Evolutionary conservation across 2,113 vertebrate genomes (phyloP).

Genomic region (Pterocles gutturalis): DNA sequence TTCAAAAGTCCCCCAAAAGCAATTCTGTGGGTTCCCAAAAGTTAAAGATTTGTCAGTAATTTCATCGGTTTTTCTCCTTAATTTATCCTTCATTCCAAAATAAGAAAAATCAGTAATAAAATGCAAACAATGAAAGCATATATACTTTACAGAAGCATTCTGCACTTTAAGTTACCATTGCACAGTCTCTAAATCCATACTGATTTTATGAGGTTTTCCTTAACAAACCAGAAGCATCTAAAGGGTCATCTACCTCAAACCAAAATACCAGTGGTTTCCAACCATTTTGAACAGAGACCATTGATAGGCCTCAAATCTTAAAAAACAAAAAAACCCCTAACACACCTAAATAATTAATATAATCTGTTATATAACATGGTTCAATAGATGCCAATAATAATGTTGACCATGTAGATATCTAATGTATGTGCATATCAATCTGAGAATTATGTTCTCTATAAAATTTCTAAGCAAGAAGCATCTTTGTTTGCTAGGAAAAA

Average conservation of each 20-base stretch:
- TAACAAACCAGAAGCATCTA: not conserved
- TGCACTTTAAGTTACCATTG: not conserved
- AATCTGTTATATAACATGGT: not conserved
- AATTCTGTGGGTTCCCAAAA: not conserved
- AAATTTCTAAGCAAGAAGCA: not conserved
- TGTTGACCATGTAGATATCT: not conserved
- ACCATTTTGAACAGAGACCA: not conserved
- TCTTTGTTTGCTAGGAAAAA: not conserved
- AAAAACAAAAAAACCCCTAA: not conserved
- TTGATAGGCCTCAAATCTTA: not conserved
- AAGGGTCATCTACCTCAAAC: not conserved
- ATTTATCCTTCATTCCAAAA: not conserved
- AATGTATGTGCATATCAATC: not conserved
- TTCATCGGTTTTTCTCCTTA: not conserved
- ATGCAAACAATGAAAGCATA: not conserved
- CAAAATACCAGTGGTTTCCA: not conserved
- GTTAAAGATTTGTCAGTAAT: not conserved
- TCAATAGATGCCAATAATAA: not conserved
- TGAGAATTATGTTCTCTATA: not conserved
- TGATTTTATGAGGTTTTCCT: not conserved
- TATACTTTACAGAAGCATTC: not conserved
- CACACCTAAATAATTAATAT: not conserved
- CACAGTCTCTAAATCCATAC: not conserved
- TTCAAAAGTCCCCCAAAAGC: not conserved
- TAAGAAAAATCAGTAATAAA: not conserved